Evolutionary conservation across 2,113 vertebrate species (phyloP).

Genomic region (Apistogramma diplotaenia): DNA sequence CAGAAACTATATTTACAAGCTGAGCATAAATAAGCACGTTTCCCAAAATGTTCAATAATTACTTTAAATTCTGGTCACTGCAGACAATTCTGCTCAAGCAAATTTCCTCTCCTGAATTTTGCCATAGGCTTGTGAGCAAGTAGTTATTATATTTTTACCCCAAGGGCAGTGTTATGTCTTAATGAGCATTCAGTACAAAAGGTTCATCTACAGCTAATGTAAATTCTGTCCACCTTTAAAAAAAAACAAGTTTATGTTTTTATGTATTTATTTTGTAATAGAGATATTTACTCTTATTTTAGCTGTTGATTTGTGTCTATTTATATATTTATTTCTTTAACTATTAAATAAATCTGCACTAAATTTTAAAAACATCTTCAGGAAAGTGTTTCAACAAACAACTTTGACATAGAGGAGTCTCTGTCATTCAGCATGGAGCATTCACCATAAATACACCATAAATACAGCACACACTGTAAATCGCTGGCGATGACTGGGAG

Average conservation of each 20-base stretch:
- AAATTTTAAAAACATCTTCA: too few relatives aligned
- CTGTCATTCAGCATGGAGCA: neutral
- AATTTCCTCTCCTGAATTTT: neutral
- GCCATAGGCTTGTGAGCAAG: neutral
- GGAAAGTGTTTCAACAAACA: too few relatives aligned
- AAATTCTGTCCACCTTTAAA: neutral
- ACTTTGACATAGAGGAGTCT: too few relatives aligned
- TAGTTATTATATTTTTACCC: neutral
- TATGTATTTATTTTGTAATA: too few relatives aligned
- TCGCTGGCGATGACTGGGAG: too few relatives aligned
- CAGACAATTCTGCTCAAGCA: neutral
- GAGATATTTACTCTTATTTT: too few relatives aligned
- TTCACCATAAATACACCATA: neutral
- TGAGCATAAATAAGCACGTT: neutral
- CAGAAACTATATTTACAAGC: neutral
- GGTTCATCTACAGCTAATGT: neutral
- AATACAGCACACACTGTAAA: neutral
- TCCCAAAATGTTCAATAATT: neutral
- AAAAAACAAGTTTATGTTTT: neutral
- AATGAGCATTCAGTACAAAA: slow-evolving; percentile 19
- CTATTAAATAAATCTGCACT: too few relatives aligned
- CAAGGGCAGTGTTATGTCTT: slow-evolving; percentile 1
- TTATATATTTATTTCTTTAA: too few relatives aligned
- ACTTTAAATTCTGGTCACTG: neutral
- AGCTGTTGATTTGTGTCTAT: too few relatives aligned